Conservation (phyloP, 2,888 invertebrate genomes). For the Folsomia manolachei region DNA sequence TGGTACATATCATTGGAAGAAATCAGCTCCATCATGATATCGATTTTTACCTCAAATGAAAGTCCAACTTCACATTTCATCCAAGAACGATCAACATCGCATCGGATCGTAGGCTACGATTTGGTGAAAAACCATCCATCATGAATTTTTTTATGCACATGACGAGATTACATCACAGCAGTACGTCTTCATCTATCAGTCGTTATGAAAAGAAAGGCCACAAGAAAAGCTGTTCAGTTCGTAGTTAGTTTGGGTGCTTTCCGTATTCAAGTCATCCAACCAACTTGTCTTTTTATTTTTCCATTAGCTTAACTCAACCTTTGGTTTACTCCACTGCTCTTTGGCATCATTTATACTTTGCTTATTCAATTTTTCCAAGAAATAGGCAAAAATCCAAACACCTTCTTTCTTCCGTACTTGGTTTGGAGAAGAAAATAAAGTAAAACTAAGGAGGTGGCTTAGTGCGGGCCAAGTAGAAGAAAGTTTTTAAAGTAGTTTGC, state of each 20-base stretch:
- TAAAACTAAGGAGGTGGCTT: neutral
- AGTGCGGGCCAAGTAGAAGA: neutral
- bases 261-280: neutral
- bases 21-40: neutral
- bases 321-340: no score
- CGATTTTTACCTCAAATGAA: neutral
- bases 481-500: conserved; percentile 1
- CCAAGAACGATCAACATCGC: neutral
- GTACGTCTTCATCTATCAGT: neutral
- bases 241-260: neutral
- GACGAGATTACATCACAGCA: neutral
- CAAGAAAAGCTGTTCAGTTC: no score
- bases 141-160: neutral
- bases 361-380: neutral
- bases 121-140: conserved; percentile 7
- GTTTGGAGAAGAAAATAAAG: neutral
- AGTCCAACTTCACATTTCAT: neutral
- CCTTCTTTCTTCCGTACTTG: neutral
- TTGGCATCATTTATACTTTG: no score
- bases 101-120: neutral
- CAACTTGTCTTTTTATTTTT: neutral
- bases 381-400: conserved; percentile 8
- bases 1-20: no score
- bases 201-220: neutral
- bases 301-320: neutral